Percentiles rank a stretch among this genome's conserved stretches.
Conservation (phyloP, 1,140 invertebrate species). For the Zaprionus inermis region DNA sequence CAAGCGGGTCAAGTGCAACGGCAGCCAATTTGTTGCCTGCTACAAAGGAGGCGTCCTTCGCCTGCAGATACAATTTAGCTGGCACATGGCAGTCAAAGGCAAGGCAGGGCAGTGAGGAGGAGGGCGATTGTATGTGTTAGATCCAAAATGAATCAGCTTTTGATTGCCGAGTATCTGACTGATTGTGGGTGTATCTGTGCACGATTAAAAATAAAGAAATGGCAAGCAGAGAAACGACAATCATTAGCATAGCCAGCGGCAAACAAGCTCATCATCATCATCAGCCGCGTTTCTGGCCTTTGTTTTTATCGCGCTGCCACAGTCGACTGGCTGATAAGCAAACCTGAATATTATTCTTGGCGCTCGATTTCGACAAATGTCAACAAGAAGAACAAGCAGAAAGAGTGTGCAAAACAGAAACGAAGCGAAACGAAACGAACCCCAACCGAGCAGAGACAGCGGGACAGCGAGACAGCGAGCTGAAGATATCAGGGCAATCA, state of each 20-base stretch:
- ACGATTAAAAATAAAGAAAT: constrained; percentile 46
- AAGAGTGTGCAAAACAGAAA: background rate
- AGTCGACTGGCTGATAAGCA: constrained; percentile 61
- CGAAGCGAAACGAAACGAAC: constrained; percentile 8
- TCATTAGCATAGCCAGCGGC: constrained; percentile 17
- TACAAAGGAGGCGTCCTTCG: constrained; percentile 43
- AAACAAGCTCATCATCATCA: constrained; percentile 9
- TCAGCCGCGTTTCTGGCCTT: constrained; percentile 20
- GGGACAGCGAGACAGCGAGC: constrained; percentile 5
- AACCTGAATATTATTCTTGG: constrained; percentile 50
- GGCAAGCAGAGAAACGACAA: background rate
- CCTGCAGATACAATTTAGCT: constrained; percentile 25
- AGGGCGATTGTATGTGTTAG: background rate
- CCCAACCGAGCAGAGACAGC: constrained; percentile 9
- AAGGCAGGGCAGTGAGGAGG: background rate
- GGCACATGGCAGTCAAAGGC: constrained; percentile 33
- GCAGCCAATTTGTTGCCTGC: constrained; percentile 67
- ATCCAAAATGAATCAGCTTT: background rate
- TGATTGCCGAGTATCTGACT: background rate
- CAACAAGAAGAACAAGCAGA: constrained; percentile 27
- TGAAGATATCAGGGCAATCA: constrained; percentile 66
- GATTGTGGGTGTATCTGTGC: constrained; percentile 20
- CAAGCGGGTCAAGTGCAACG: constrained; percentile 72
- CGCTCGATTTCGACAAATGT: constrained; percentile 51
- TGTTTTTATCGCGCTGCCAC: constrained; percentile 44